Evolutionary conservation across 2,888 invertebrate species (phyloP).

Genomic region (Steinernema hermaphroditum): DNA sequence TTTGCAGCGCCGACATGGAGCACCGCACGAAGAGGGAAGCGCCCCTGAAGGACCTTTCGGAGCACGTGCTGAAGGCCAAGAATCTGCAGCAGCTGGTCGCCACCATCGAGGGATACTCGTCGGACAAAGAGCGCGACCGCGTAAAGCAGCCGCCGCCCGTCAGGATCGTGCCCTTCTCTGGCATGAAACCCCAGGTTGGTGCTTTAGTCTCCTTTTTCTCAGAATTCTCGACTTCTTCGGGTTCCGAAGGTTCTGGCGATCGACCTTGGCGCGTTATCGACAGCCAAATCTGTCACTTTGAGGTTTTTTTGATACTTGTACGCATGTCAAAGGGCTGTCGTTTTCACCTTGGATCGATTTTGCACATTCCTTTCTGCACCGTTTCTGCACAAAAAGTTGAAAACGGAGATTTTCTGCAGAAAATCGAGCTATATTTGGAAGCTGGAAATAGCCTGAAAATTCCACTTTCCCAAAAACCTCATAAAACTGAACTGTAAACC

Average conservation of each 20-base stretch:
- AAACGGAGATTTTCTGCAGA: too few relatives aligned
- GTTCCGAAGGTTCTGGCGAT: background rate
- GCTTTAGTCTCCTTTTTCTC: background rate
- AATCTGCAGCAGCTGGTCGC: slow-evolving; percentile 42
- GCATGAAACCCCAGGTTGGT: slow-evolving; percentile 48
- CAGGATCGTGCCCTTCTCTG: slow-evolving; percentile 44
- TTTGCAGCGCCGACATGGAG: slow-evolving; percentile 40
- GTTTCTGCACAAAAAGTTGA: too few relatives aligned
- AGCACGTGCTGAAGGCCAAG: slow-evolving; percentile 43
- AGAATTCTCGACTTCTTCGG: background rate
- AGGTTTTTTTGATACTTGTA: background rate
- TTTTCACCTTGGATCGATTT: background rate
- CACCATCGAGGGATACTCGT: slow-evolving; percentile 38
- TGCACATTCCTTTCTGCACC: too few relatives aligned
- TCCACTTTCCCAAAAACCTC: too few relatives aligned
- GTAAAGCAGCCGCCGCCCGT: slow-evolving; percentile 46
- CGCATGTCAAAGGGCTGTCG: background rate
- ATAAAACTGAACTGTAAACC: too few relatives aligned
- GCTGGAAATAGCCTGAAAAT: too few relatives aligned
- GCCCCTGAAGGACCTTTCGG: slow-evolving; percentile 12
- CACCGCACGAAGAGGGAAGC: slow-evolving; percentile 43
- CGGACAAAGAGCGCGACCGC: slow-evolving; percentile 16
- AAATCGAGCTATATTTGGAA: too few relatives aligned
- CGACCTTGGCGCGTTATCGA: slow-evolving; percentile 21
- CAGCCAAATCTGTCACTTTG: background rate